Evolutionary conservation across 2,797 vertebrate species (phyloP).

Genomic region (Xiphorhynchus erythropygius): DNA sequence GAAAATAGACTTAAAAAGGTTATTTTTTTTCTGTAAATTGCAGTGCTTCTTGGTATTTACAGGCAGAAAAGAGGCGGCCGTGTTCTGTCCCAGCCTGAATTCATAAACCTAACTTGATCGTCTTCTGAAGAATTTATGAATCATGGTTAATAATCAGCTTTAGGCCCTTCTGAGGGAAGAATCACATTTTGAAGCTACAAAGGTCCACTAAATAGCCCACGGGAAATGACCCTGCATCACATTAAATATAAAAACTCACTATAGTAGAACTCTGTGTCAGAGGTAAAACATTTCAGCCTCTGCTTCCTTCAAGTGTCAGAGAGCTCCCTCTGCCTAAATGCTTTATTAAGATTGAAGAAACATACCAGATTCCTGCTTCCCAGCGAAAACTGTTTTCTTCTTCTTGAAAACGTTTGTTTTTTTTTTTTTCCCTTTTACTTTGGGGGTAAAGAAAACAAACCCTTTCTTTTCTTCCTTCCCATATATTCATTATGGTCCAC

Average conservation of each 20-base stretch:
- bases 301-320: slow-evolving; percentile 65
- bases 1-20: background rate
- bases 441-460: background rate
- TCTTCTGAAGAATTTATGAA: slow-evolving; percentile 89
- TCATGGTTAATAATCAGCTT: slow-evolving; percentile 88
- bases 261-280: slow-evolving; percentile 58
- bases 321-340: slow-evolving; percentile 43
- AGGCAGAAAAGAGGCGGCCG: slow-evolving; percentile 50
- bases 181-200: slow-evolving; percentile 81
- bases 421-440: slow-evolving; percentile 19
- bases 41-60: background rate
- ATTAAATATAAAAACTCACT: slow-evolving; percentile 74
- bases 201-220: slow-evolving; percentile 88
- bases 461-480: background rate
- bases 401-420: slow-evolving; percentile 43
- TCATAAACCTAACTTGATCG: slow-evolving; percentile 83
- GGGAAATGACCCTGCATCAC: slow-evolving; percentile 86
- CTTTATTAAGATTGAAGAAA: slow-evolving; percentile 61
- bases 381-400: slow-evolving; percentile 6
- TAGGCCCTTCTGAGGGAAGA: slow-evolving; percentile 87
- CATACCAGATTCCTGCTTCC: slow-evolving; percentile 38
- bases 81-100: slow-evolving; percentile 77
- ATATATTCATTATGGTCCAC: slow-evolving; percentile 66
- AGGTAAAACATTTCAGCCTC: slow-evolving; percentile 70
- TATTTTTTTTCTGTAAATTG: background rate